Base-by-base conservation (phyloP, 2,797 vertebrate species). In the Gobionotothen gibberifrons region DNA sequence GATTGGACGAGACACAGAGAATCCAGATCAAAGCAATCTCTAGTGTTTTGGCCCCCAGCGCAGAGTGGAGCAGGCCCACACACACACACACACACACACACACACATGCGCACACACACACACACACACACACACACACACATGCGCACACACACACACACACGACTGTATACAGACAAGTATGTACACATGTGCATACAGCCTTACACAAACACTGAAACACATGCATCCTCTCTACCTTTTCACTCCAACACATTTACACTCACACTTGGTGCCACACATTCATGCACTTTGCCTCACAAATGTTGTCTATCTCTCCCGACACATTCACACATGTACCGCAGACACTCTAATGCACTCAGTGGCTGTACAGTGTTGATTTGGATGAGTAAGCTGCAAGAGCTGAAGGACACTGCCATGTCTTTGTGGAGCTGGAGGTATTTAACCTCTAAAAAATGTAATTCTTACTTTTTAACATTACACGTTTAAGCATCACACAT, bases 1-100 rank as follows among this genome's bases (percentile, higher is more conserved):
- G 94, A 96, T 95, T 95, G 94, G 94, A 95, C 93, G 89, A 94
- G 94, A 95, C 94, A 93, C 90, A 85, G 89, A 94, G 93, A 93
- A 95, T 93, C 92, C 94, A 95, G 94, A 96, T 96, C 94, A 95
- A 96, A 95, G 95, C 92, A 92, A 95, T 95, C 94, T 95, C 93
- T 92, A 93, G 93, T 95, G 94, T 94, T 94, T 95, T 94, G 94
- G 94, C 94, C 94, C 95, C 92, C 91, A 93, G 94, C 93, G 64
- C 87, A 93, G 93, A 90, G 89, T 88, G 87, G 89, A 89, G 89
- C 82, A 61, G 92, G 91, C 92, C 92, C 92, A 91, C 90, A 90
- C 92, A 91, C 85, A 87, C 86, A 85, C 73, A 78, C 69, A 67
- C 67, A 79, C 78, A 65, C 77, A 71, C 69, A 47, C 68, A 79